Conservation (phyloP, 2,888 invertebrate genomes). For the Brachynemurus nebulosus region DNA sequence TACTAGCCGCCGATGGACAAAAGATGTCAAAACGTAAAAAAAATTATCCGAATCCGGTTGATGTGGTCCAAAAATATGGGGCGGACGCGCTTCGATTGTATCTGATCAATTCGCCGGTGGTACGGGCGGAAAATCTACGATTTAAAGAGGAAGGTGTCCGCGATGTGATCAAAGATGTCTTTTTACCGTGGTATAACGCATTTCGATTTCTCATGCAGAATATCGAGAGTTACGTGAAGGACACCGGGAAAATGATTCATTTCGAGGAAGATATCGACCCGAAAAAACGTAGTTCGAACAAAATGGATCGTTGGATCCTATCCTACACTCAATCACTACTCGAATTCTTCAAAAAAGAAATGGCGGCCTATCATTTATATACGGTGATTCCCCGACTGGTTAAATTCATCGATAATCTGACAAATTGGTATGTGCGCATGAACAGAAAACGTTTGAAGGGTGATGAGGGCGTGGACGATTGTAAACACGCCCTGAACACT, state of each 20-base stretch:
- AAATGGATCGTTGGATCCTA: slow-evolving; percentile 96
- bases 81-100: slow-evolving; percentile 94
- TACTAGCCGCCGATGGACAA: slow-evolving; percentile 93
- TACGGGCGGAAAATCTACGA: slow-evolving; percentile 87
- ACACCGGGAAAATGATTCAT: slow-evolving; percentile 29
- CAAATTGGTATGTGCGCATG: slow-evolving; percentile 98
- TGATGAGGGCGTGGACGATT: slow-evolving; percentile 68
- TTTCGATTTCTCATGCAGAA: slow-evolving; percentile 91
- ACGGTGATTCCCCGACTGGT: slow-evolving; percentile 89
- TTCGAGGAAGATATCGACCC: slow-evolving; percentile 26
- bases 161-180: slow-evolving; percentile 93
- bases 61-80: slow-evolving; percentile 81
- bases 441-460: slow-evolving; percentile 92
- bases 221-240: slow-evolving; percentile 64
- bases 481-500: slow-evolving; percentile 71
- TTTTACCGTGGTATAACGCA: slow-evolving; percentile 93
- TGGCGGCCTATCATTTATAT: slow-evolving; percentile 87
- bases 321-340: slow-evolving; percentile 92
- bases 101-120: slow-evolving; percentile 95
- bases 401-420: slow-evolving; percentile 93
- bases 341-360: slow-evolving; percentile 78
- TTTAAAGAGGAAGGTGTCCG: slow-evolving; percentile 97
- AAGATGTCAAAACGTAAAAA: slow-evolving; percentile 99
- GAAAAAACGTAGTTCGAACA: slow-evolving; percentile 38
- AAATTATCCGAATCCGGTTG: slow-evolving; percentile 95